These are phyloP conservation scores for Limnothrissa miodon DNA, from an alignment of 2,113 vertebrate species.

Conservation along the genomic window DNA sequence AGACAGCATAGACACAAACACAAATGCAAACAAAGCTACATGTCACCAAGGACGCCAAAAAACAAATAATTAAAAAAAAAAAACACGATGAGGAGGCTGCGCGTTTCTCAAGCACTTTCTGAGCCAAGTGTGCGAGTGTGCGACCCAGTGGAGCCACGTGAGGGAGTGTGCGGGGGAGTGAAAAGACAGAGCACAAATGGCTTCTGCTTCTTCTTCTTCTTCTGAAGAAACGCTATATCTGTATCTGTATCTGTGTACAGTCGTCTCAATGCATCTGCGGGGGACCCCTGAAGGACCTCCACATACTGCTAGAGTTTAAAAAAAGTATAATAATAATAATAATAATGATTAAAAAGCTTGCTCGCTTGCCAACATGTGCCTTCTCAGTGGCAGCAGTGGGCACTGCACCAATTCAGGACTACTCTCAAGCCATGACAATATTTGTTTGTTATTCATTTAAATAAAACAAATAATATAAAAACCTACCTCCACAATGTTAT, in stretches of 20 bases:
- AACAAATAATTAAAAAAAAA: too few species aligned
- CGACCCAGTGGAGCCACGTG: background rate
- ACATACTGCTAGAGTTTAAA: background rate
- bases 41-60: background rate
- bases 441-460: background rate
- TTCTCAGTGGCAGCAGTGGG: background rate
- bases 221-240: background rate
- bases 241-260: too few species aligned
- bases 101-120: background rate
- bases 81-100: background rate
- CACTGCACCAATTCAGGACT: background rate
- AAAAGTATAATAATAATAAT: background rate
- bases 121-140: constrained; percentile 10
- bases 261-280: background rate
- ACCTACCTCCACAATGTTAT: background rate
- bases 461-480: background rate
- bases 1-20: background rate
- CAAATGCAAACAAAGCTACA: background rate
- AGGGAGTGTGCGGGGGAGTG: background rate
- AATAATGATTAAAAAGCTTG: background rate
- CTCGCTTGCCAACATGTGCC: background rate
- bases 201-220: background rate
- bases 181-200: background rate
- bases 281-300: background rate
- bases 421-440: background rate